Conservation (phyloP, 2,113 vertebrate genomes). For the Mustela lutreola region DNA sequence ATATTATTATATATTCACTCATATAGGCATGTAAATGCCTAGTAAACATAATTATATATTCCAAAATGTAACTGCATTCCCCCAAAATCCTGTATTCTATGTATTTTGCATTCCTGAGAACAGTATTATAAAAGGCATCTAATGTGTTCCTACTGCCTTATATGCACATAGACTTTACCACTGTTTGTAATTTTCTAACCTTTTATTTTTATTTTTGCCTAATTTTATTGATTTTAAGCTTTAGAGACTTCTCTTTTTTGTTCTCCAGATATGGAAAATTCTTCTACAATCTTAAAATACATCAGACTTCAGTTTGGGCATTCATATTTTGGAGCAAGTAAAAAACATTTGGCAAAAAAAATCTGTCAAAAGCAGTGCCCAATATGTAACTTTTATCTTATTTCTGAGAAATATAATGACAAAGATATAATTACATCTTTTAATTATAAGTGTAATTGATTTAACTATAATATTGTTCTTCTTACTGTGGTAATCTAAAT, state of each 20-base stretch:
- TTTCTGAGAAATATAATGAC: conserved; percentile 57
- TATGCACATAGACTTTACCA: neutral
- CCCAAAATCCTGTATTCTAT: neutral
- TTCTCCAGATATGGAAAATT: conserved; percentile 14
- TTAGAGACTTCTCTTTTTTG: conserved; percentile 25
- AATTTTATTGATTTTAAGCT: conserved; percentile 47
- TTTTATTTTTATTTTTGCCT: conserved; percentile 1
- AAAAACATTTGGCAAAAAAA: conserved; percentile 77
- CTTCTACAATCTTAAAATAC: conserved; percentile 64
- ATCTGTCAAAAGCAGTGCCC: conserved; percentile 70
- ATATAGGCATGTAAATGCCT: neutral
- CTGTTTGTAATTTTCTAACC: neutral
- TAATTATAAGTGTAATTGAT: neutral
- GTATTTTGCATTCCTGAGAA: neutral
- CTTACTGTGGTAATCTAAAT: conserved; percentile 21
- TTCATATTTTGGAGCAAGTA: conserved; percentile 57
- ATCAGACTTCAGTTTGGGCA: conserved; percentile 63
- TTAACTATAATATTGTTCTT: conserved; percentile 40
- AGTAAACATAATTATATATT: neutral
- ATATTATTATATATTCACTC: neutral
- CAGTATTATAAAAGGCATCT: neutral
- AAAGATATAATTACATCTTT: conserved; percentile 48
- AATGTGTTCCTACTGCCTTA: neutral
- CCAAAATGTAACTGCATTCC: neutral
- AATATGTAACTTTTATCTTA: conserved; percentile 68